phyloP scores from a whole-genome alignment of 2,797 vertebrate species.

The Astyanax mexicanus region DNA sequence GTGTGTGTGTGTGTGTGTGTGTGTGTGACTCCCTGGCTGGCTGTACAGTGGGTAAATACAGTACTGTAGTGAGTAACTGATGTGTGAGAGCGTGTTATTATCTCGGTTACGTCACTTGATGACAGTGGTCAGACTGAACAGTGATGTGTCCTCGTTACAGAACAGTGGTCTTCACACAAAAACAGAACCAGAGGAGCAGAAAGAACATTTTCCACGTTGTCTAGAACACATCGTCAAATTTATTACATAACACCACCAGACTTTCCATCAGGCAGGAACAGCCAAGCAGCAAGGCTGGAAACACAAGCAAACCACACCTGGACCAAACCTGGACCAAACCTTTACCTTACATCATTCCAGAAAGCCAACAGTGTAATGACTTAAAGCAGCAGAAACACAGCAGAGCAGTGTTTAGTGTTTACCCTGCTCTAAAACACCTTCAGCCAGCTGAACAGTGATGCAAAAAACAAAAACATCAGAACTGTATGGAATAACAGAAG shows the following conservation, averaged over 20 bases:
- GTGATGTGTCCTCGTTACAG: neutral
- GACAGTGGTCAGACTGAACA: neutral
- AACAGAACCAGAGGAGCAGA: neutral
- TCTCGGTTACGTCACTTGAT: neutral
- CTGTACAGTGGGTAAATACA: neutral
- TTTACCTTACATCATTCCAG: neutral
- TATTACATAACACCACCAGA: slow-evolving; percentile 7
- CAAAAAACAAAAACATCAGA: no score
- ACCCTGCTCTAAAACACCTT: neutral
- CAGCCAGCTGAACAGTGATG: neutral
- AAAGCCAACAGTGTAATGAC: neutral
- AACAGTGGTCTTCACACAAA: neutral
- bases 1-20: neutral
- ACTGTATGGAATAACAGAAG: no score
- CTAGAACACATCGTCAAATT: neutral
- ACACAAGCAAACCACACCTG: slow-evolving; percentile 6
- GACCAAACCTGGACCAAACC: neutral
- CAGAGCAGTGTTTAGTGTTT: neutral
- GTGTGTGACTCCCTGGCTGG: neutral
- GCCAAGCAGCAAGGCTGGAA: neutral
- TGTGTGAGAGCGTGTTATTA: slow-evolving; percentile 1
- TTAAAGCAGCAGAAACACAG: neutral
- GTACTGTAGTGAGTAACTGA: neutral
- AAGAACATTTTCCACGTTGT: neutral
- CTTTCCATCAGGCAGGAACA: neutral